Base-by-base conservation (phyloP, 64 coral and sea anemone genomes). In the Trachythela sp. region DNA sequence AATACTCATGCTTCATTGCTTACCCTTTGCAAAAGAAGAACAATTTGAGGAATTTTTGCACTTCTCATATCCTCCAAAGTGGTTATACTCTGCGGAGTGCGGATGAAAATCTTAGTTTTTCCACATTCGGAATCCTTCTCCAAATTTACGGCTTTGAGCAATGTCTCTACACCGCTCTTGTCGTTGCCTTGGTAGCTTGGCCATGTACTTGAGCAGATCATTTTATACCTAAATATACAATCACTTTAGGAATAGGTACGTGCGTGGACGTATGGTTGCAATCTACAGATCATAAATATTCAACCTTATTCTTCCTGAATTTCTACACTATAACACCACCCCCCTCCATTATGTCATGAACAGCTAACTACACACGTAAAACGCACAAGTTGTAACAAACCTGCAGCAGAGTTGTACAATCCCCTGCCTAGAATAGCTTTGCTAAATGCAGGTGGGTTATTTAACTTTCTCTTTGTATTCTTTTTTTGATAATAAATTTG, bases 101-200 rank as follows among this genome's bases (percentile, higher is more conserved):
- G 84, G 40, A 99, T 99, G 22, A 99, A 99, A 54, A 99, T 51
- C 77, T 99, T 99, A 2, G 89, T 99, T 38, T 58, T 92, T 37
- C 96, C 96, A 70, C 93, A 95, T 56, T 99, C 91, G 17, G 92
- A 93, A 85, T 99, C 96, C 42, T 86, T 39, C 0, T 88, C 59
- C 26, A 91, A 93, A 9, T 86, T 88, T 40, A 84, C 84, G 15
- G 86, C 48, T 33, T 92, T 77, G 30, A 99, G 77, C 36, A 99
- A 89, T 0, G 24, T 39, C 45, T 32, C 49, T 8, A 99, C 93
- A 1, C 96, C 96, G 9, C 94, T 91, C 72, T 88, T 92, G 32
- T 92, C 91, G 29, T 54, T 54, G 8, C 96, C 96, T 4, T 43
- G 68, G 87, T 91, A 99, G 84, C 51, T 94, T 2, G 96, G 96